phyloP scores from a whole-genome alignment of 2,888 invertebrate species.

The Meteorus cinctellus region DNA sequence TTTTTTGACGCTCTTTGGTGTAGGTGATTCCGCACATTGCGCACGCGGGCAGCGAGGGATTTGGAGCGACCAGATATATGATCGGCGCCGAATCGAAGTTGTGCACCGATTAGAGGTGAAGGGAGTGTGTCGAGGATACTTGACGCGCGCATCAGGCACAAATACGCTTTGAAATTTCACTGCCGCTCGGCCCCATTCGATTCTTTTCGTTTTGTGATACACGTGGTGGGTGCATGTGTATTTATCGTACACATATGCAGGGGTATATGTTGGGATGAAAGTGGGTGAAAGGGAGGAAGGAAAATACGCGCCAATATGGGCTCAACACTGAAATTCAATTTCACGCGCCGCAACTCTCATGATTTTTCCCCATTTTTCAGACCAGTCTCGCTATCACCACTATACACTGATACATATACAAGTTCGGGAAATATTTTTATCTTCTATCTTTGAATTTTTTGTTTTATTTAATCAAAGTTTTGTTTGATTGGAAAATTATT shows the following conservation, averaged over 20 bases:
- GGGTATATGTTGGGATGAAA: neutral
- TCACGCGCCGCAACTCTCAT: slow-evolving; percentile 59
- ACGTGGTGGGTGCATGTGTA: slow-evolving; percentile 16
- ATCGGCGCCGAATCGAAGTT: slow-evolving; percentile 17
- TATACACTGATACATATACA: slow-evolving; percentile 30
- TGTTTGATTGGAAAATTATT: neutral
- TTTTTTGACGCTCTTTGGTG: neutral
- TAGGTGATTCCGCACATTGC: neutral
- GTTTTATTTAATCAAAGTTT: neutral
- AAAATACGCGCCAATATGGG: slow-evolving; percentile 38
- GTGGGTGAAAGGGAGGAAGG: slow-evolving; percentile 15
- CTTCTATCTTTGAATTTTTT: neutral
- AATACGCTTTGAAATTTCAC: slow-evolving; percentile 1
- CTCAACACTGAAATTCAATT: slow-evolving; percentile 61
- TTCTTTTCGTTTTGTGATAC: slow-evolving; percentile 5
- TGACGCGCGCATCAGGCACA: slow-evolving; percentile 15
- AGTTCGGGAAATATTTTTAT: neutral
- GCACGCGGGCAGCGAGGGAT: neutral
- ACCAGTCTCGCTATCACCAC: slow-evolving; percentile 38
- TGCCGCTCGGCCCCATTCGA: slow-evolving; percentile 15
- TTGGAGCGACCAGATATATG: slow-evolving; percentile 27
- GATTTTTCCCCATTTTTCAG: slow-evolving; percentile 50
- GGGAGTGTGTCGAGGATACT: neutral
- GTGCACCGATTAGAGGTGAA: slow-evolving; percentile 18
- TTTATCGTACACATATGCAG: slow-evolving; percentile 9